Evolutionary conservation across 1,140 invertebrate species (phyloP).

Genomic region (Zaprionus nigranus): DNA sequence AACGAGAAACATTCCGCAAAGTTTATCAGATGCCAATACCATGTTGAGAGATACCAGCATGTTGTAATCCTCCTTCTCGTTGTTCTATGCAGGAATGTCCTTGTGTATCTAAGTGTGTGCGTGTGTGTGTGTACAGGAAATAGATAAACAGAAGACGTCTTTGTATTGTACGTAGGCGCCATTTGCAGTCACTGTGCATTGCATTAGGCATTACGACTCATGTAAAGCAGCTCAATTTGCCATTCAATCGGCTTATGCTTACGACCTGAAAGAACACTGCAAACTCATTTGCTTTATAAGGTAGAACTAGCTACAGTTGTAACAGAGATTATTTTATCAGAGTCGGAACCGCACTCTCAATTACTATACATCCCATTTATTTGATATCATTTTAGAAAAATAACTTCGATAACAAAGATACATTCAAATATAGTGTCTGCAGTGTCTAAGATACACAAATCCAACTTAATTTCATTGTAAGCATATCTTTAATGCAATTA

Average conservation of each 20-base stretch:
- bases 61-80: constrained; percentile 7
- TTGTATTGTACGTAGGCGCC: neutral
- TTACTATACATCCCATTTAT: no score
- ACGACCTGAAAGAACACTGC: neutral
- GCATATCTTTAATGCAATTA: no score
- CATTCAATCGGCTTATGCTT: constrained; percentile 19
- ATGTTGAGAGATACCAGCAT: constrained; percentile 18
- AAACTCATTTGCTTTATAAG: neutral
- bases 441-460: neutral
- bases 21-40: constrained; percentile 10
- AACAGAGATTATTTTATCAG: neutral
- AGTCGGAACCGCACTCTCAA: no score
- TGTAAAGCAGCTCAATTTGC: constrained; percentile 6
- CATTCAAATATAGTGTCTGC: neutral
- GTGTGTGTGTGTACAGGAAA: neutral
- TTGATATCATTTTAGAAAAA: no score
- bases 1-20: constrained; percentile 33
- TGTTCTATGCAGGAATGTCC: neutral
- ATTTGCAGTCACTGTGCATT: neutral
- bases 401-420: no score
- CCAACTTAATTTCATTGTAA: no score
- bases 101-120: neutral
- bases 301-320: no score
- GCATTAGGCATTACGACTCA: neutral
- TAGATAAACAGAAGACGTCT: constrained; percentile 2